Base-by-base conservation (phyloP, 2,888 invertebrate species). In the Syritta pipiens region DNA sequence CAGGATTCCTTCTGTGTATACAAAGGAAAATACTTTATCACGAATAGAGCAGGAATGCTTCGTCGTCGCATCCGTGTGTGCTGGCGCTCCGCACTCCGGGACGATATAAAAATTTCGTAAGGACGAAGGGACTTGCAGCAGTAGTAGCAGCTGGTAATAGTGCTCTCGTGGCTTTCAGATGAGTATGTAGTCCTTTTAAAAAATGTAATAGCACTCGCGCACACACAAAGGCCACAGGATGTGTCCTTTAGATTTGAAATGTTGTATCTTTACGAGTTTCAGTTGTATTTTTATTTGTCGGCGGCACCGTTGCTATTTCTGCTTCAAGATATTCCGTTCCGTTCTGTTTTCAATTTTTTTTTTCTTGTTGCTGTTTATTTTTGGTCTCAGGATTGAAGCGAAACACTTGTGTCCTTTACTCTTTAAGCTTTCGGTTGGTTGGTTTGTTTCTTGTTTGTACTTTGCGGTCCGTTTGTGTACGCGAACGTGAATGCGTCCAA, bases 291-390 rank as follows among this genome's bases (percentile, higher is more conserved):
- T 60, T 77, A 22, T 71, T 67, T 65, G 32, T 40, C 60, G 32
- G 40, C 44, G 20, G 53, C 42, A n/a, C 46, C 28, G 30, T 71
- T 77, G 19, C 49, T 51, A 35, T 35, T 53, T 12, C 10, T 57
- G 42, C 57, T 24, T 24, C 9, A 63, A 51, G 51, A 63, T 55
- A 60, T n/a, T n/a, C n/a, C n/a, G n/a, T n/a, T n/a, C n/a, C n/a
- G n/a, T n/a, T n/a, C n/a, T n/a, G n/a, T n/a, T n/a, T n/a, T n/a
- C n/a, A n/a, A n/a, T n/a, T n/a, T n/a, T n/a, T n/a, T n/a, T n/a
- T n/a, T 59, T 77, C 72, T 65, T 77, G 49, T 72, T 72, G 59
- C 60, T 77, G 48, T 79, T 79, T 79, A 55, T 62, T 60, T 62
- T 72, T 49, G 14, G 65, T 67, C 55, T 79, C 60, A 62, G 55